phyloP scores from a whole-genome alignment of 1,140 invertebrate genomes.

The Brachionus plicatilis region DNA sequence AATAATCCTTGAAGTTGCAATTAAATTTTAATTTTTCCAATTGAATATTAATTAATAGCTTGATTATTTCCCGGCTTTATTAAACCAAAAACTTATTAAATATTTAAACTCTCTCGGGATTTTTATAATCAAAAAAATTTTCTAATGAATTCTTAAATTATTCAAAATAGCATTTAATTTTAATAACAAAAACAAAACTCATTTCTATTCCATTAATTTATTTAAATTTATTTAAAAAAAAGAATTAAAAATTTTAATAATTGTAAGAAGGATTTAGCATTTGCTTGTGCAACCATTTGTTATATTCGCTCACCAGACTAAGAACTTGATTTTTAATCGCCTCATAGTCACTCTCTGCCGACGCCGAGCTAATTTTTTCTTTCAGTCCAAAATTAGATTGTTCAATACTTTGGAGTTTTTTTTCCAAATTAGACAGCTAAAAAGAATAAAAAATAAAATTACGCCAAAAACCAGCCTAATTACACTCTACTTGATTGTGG shows the following conservation, averaged over 20 bases:
- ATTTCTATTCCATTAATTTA: neutral
- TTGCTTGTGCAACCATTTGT: slow-evolving; percentile 37
- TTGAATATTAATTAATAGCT: too few relatives aligned
- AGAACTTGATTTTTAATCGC: slow-evolving; percentile 22
- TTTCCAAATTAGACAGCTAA: slow-evolving; percentile 35
- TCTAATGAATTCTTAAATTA: too few relatives aligned
- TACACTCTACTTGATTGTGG: slow-evolving; percentile 11
- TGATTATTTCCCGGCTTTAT: neutral
- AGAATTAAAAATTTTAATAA: slow-evolving; percentile 8
- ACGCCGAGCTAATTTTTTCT: slow-evolving; percentile 20
- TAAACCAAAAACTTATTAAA: too few relatives aligned
- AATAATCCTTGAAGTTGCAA: too few relatives aligned
- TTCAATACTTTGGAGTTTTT: slow-evolving; percentile 32
- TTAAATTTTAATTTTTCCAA: too few relatives aligned
- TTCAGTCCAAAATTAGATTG: slow-evolving; percentile 21
- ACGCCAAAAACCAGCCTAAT: neutral
- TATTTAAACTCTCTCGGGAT: too few relatives aligned
- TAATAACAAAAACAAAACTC: too few relatives aligned
- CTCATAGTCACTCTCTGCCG: slow-evolving; percentile 25
- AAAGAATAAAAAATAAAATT: neutral
- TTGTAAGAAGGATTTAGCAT: slow-evolving; percentile 29
- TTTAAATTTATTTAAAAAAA: neutral
- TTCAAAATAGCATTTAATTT: too few relatives aligned
- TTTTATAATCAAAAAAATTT: too few relatives aligned
- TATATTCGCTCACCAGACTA: slow-evolving; percentile 14